These are phyloP conservation scores for Drosophila formosana DNA, from an alignment of 2,888 invertebrate genomes.

Conservation along the genomic window DNA sequence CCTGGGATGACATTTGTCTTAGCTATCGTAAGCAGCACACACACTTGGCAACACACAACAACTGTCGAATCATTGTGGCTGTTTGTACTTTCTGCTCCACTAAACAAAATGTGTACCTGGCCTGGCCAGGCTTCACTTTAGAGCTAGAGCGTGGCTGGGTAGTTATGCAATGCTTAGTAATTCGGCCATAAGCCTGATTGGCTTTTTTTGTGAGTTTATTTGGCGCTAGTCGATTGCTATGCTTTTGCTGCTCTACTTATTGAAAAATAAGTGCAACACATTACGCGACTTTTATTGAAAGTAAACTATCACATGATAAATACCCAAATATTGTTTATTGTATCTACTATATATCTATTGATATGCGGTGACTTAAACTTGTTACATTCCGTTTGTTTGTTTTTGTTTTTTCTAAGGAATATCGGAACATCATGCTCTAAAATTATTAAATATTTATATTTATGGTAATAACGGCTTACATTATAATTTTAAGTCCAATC, in stretches of 20 bases:
- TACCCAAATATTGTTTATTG: conserved; percentile 21
- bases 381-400: too few relatives aligned
- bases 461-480: too few relatives aligned
- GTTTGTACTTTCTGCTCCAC: conserved; percentile 69
- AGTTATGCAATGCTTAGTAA: conserved; percentile 70
- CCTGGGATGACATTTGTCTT: conserved; percentile 70
- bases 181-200: conserved; percentile 72
- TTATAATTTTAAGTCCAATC: too few relatives aligned
- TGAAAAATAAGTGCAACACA: conserved; percentile 46
- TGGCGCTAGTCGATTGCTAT: conserved; percentile 53
- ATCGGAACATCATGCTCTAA: background rate
- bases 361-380: conserved; percentile 2
- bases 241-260: conserved; percentile 56
- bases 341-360: conserved; percentile 14
- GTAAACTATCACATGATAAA: conserved; percentile 37
- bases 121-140: conserved; percentile 22
- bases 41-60: conserved; percentile 31
- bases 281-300: conserved; percentile 54
- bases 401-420: too few relatives aligned
- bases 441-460: too few relatives aligned
- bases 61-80: conserved; percentile 43
- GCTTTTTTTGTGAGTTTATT: conserved; percentile 50
- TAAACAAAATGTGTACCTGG: conserved; percentile 57
- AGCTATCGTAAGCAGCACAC: conserved; percentile 32
- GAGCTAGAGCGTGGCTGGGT: conserved; percentile 45